Evolutionary conservation across 2,888 invertebrate species (phyloP).

Genomic region (Nebria brevicollis): DNA sequence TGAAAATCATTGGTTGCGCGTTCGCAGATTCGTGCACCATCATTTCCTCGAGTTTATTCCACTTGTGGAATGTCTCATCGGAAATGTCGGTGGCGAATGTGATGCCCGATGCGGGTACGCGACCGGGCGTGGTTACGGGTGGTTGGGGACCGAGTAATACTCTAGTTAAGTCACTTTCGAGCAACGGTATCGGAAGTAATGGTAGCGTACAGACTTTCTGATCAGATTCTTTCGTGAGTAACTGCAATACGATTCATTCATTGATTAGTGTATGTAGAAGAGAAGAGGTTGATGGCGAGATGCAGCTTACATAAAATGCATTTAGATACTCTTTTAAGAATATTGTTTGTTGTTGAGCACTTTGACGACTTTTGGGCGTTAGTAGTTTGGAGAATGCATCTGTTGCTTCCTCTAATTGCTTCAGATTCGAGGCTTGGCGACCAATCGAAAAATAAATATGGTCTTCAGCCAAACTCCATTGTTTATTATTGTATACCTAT

Average conservation of each 20-base stretch:
- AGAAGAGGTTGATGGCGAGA: constrained; percentile 17
- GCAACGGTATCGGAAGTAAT: constrained; percentile 78
- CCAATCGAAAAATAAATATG: constrained; percentile 96
- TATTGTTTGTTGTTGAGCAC: constrained; percentile 77
- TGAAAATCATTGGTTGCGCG: constrained; percentile 78
- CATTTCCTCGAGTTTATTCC: constrained; percentile 83
- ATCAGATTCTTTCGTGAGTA: constrained; percentile 25
- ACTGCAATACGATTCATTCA: constrained; percentile 6
- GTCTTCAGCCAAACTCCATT: constrained; percentile 94
- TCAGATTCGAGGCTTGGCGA: constrained; percentile 85
- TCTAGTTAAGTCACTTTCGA: constrained; percentile 74
- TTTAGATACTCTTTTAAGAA: constrained; percentile 90
- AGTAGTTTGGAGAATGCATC: constrained; percentile 82
- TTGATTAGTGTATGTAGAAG: constrained; percentile 48
- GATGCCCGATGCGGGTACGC: constrained; percentile 67
- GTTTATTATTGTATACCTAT: constrained; percentile 78
- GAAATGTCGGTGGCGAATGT: constrained; percentile 57
- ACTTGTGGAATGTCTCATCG: constrained; percentile 61
- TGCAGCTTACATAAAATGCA: constrained; percentile 76
- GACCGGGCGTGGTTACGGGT: constrained; percentile 68
- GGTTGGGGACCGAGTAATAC: constrained; percentile 74
- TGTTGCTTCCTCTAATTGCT: constrained; percentile 75
- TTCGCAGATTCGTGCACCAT: constrained; percentile 76
- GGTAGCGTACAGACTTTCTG: constrained; percentile 64
- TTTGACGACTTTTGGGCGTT: constrained; percentile 75